Base-by-base conservation (phyloP, 2,113 vertebrate genomes). In the Amblyopsis rosae region DNA sequence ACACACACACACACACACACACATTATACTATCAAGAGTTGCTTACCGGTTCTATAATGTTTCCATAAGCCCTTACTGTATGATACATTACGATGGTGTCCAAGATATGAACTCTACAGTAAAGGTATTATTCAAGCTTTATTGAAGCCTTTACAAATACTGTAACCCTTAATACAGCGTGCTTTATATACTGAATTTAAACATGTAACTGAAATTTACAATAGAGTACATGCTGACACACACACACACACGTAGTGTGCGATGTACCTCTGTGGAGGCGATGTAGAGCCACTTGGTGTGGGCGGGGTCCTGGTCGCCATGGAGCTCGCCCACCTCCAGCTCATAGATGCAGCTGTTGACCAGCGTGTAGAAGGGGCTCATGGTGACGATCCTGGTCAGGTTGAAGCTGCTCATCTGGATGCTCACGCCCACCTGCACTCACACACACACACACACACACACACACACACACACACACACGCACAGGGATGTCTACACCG, bases 401-500 rank as follows among this genome's bases (percentile, higher is more conserved):
- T 98, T 98, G 78, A 96, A 99, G 69, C 95, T 97, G 89, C 97
- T 99, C 94, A 99, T 95, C 85, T 93, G 93, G 88, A 99, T 99
- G 61, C 94, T 95, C 3, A 99, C 94, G 1, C 97, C 98, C 73
- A 99, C 93, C 98, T 99, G 75, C 9, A 65, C 4, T 48, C 12
- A 69, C 17, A 70, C 1, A 59, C 17, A 59, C n/a, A n/a, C n/a
- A n/a, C n/a, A 54, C 3, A 62, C 33, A 80, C 11, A 54, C 35
- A 51, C 41, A 56, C 26, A 13, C 12, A 17, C 35, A 3, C 15
- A 12, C 60, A 57, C 9, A 60, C 17, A 46, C 35, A 35, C 58
- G 4, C 64, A 55, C 62, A 32, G 17, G 50, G 41, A 32, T 17
- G 66, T 49, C 35, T 26, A 70, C 50, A 77, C 53, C 35, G 0